Percentiles rank a stretch among this genome's conserved stretches.
phyloP scores from a whole-genome alignment of 2,888 invertebrate species.

The Cephalotes varians region DNA sequence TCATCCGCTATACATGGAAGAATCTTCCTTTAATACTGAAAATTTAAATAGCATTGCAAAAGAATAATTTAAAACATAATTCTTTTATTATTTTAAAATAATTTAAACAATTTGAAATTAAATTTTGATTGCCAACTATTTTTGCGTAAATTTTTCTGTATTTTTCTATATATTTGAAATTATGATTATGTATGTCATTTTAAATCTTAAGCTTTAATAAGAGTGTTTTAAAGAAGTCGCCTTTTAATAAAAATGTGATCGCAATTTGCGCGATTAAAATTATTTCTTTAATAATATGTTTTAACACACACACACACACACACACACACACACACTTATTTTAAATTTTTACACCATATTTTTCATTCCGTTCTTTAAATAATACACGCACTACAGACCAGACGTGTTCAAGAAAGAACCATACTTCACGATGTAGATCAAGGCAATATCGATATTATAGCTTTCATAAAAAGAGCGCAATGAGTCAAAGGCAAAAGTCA shows the following conservation, averaged over 20 bases:
- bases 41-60: background rate
- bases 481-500: no score
- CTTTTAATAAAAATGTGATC: background rate
- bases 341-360: no score
- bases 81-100: background rate
- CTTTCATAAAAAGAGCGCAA: no score
- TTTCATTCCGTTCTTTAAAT: no score
- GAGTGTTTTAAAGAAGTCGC: background rate
- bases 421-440: no score
- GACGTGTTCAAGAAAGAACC: no score
- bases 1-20: background rate
- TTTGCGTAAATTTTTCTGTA: background rate
- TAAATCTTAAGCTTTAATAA: background rate
- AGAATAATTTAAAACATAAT: background rate
- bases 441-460: no score
- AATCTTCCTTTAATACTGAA: background rate
- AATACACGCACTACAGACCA: no score
- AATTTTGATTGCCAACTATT: background rate
- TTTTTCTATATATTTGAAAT: background rate
- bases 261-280: background rate
- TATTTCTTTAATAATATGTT: no score
- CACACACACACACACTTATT: no score
- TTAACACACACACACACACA: no score
- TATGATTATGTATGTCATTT: background rate
- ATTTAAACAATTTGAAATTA: background rate